Conservation (phyloP, 1,140 invertebrate species). For the Hylaeus volcanicus region DNA sequence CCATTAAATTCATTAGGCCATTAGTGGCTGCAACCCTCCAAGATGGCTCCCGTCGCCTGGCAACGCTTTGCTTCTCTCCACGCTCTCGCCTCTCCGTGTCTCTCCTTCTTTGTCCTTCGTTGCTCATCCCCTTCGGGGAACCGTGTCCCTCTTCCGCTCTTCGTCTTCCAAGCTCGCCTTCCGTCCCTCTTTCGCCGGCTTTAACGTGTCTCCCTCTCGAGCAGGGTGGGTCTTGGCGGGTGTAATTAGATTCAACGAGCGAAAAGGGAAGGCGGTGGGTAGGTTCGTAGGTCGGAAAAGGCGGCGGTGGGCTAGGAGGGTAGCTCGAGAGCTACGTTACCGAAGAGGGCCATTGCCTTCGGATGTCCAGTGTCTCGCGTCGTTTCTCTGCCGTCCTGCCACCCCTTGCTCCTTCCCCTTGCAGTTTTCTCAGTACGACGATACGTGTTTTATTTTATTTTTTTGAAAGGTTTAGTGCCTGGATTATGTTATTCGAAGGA, state of each 20-base stretch:
- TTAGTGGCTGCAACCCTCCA: constrained; percentile 81
- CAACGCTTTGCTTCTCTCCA: constrained; percentile 70
- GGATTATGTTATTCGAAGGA: constrained; percentile 28
- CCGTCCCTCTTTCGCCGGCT: constrained; percentile 24
- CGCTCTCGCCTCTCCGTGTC: constrained; percentile 45
- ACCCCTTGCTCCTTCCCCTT: not conserved
- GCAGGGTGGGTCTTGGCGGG: constrained; percentile 61
- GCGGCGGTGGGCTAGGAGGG: constrained; percentile 48
- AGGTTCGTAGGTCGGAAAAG: constrained; percentile 51
- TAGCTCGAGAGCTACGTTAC: constrained; percentile 52
- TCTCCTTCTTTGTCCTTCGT: constrained; percentile 31
- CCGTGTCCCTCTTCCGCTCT: constrained; percentile 10
- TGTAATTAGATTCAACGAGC: constrained; percentile 76
- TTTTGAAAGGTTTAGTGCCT: constrained; percentile 36
- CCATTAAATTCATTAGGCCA: constrained; percentile 82
- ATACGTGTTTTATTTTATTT: constrained; percentile 3
- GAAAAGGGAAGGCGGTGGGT: constrained; percentile 59
- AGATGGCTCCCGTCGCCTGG: constrained; percentile 80
- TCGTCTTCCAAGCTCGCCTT: constrained; percentile 14
- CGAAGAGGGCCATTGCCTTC: constrained; percentile 61
- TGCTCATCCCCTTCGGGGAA: constrained; percentile 2
- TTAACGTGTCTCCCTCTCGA: constrained; percentile 42
- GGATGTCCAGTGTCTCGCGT: constrained; percentile 51
- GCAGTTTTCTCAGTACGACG: not conserved
- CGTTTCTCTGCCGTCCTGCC: constrained; percentile 23